Evolutionary conservation across 2,888 invertebrate species (phyloP).

Genomic region (Macrostomum cliftonense): DNA sequence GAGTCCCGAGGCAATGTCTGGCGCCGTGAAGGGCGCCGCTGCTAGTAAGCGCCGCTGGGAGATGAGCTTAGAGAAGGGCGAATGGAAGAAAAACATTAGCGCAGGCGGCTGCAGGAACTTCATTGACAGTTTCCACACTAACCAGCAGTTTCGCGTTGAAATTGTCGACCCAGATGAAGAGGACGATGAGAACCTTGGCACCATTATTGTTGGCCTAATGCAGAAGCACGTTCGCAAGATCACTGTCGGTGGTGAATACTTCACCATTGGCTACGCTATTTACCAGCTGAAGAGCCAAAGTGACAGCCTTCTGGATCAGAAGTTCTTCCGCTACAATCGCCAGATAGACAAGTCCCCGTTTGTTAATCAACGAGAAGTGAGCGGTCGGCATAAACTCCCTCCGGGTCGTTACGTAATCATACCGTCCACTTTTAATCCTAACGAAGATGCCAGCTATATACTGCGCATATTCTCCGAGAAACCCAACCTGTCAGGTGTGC

Average conservation of each 20-base stretch:
- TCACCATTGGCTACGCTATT: slow-evolving; percentile 85
- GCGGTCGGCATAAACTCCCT: neutral
- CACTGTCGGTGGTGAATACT: slow-evolving; percentile 56
- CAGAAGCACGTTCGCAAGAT: slow-evolving; percentile 47
- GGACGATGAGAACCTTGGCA: slow-evolving; percentile 71
- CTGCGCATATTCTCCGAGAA: neutral
- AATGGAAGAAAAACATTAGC: slow-evolving; percentile 73
- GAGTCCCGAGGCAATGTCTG: slow-evolving; percentile 66
- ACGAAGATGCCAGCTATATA: neutral
- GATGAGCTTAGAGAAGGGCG: slow-evolving; percentile 72
- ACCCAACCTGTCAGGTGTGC: neutral
- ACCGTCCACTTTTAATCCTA: neutral
- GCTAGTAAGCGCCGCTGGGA: slow-evolving; percentile 48
- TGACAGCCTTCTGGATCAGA: neutral
- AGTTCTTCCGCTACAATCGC: no score
- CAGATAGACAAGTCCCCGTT: slow-evolving; percentile 45
- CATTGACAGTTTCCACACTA: slow-evolving; percentile 6
- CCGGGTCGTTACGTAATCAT: neutral
- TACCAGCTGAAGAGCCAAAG: slow-evolving; percentile 51
- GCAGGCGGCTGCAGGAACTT: slow-evolving; percentile 90
- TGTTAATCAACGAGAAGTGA: slow-evolving; percentile 52
- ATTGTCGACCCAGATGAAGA: slow-evolving; percentile 38
- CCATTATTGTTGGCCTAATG: slow-evolving; percentile 80
- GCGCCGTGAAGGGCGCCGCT: slow-evolving; percentile 19
- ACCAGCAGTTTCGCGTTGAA: slow-evolving; percentile 28